A percentile compares a stretch with the other conserved stretches of the same genome.
phyloP scores from a whole-genome alignment of 1,140 invertebrate genomes.

The Olivierus martensii region DNA sequence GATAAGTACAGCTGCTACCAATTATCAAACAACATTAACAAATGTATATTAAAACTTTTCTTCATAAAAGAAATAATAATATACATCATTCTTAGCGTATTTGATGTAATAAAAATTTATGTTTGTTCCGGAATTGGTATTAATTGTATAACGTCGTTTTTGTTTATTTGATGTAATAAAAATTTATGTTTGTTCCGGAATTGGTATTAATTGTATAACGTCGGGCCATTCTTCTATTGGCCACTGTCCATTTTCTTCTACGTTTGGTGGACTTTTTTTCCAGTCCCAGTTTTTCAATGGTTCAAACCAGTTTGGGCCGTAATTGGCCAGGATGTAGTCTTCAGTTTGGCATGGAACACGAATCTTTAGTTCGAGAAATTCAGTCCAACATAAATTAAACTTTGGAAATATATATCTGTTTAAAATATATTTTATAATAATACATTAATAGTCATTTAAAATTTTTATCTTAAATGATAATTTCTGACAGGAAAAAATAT shows the following conservation, averaged over 20 bases:
- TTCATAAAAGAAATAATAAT: no score
- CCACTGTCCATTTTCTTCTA: conserved; percentile 41
- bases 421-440: conserved; percentile 2
- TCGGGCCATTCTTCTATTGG: conserved; percentile 35
- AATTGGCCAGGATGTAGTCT: conserved; percentile 41
- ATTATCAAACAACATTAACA: no score
- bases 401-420: conserved; percentile 41
- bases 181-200: conserved; percentile 15
- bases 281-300: conserved; percentile 42
- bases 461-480: no score
- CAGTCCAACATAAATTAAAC: conserved; percentile 43
- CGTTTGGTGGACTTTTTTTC: conserved; percentile 43
- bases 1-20: no score
- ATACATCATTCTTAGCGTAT: no score
- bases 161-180: not conserved
- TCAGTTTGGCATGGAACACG: conserved; percentile 41
- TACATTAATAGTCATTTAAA: no score
- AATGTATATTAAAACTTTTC: no score
- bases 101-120: no score
- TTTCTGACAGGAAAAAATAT: no score
- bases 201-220: conserved; percentile 35
- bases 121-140: conserved; percentile 22
- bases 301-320: conserved; percentile 39
- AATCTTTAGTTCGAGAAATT: conserved; percentile 38
- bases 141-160: conserved; percentile 39